phyloP scores from a whole-genome alignment of 2,888 invertebrate species.

The Agrotis puta region DNA sequence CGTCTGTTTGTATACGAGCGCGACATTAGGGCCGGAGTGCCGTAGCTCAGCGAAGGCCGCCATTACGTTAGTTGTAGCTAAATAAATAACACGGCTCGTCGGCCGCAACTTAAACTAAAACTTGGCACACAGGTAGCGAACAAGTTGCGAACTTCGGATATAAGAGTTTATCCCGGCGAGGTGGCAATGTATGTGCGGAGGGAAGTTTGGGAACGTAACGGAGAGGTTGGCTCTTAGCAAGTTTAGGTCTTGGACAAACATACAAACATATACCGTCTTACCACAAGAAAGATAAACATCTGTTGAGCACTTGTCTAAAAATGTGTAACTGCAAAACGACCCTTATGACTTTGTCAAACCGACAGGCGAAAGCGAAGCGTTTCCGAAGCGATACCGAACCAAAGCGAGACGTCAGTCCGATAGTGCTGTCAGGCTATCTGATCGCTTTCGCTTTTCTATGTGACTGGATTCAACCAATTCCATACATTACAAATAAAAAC shows the following conservation, averaged over 20 bases:
- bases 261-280: too few species aligned
- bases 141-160: conserved; percentile 50
- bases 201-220: conserved; percentile 28
- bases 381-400: too few species aligned
- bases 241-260: conserved; percentile 1
- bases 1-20: conserved; percentile 21
- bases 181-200: conserved; percentile 4
- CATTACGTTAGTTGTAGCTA: conserved; percentile 36
- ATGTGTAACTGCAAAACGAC: too few species aligned
- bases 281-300: too few species aligned
- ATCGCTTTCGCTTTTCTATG: too few species aligned
- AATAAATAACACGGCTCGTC: conserved; percentile 60
- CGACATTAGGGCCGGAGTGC: conserved; percentile 47
- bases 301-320: too few species aligned
- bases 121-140: conserved; percentile 37
- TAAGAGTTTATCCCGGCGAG: conserved; percentile 42
- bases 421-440: too few species aligned
- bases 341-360: too few species aligned
- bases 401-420: too few species aligned
- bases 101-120: conserved; percentile 52
- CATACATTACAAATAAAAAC: too few species aligned
- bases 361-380: too few species aligned
- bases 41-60: conserved; percentile 36
- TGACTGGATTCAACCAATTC: too few species aligned
- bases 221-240: conserved; percentile 4